Base-by-base conservation (phyloP, 64 coral and sea anemone genomes). In the Platygyra sinensis region DNA sequence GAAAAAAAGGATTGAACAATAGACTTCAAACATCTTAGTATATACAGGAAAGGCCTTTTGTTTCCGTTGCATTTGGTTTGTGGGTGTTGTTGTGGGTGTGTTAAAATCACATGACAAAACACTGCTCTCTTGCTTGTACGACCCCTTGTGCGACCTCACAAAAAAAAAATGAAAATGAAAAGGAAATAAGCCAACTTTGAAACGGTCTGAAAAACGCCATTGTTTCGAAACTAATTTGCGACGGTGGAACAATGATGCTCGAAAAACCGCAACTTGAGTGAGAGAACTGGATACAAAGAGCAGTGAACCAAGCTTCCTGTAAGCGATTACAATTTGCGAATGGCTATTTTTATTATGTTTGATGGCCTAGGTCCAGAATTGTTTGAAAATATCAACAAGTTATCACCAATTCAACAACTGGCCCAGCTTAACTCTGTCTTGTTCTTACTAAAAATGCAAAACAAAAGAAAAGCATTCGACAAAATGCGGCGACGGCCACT, bases 321-420 rank as follows among this genome's bases (percentile, higher is more conserved):
- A 27, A 4, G 11, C 54, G 54, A 57, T 57, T 46, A 69, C 19
- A 67, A 46, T 5, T 71, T 51, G 24, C 12, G 2, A 1, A 85
- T 46, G n/a, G 30, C 81, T 71, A 85, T 69, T 85, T 69, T 67
- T 71, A 27, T 71, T 85, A 38, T 8, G 24, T 42, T 71, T 50
- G 22, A 50, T 85, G 81, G 81, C 62, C 2, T 24, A 19, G 8
- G 22, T 85, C 81, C 81, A 85, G 63, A 15, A 85, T 65, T 65
- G 74, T 76, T 5, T 76, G 7, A 17, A 38, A 76, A 49, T 49
- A 54, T 59, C 76, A 79, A 79, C 24, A 52, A 27, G 49, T 52
- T 30, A 52, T 79, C 51, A 79, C 46, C 59, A 55, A 52, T 79
- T 29, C 76, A 29, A 13, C 7, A 11, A 22, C 18, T 69, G 65